Base-by-base conservation (phyloP, 2,797 vertebrate genomes). In the Bradypus variegatus region DNA sequence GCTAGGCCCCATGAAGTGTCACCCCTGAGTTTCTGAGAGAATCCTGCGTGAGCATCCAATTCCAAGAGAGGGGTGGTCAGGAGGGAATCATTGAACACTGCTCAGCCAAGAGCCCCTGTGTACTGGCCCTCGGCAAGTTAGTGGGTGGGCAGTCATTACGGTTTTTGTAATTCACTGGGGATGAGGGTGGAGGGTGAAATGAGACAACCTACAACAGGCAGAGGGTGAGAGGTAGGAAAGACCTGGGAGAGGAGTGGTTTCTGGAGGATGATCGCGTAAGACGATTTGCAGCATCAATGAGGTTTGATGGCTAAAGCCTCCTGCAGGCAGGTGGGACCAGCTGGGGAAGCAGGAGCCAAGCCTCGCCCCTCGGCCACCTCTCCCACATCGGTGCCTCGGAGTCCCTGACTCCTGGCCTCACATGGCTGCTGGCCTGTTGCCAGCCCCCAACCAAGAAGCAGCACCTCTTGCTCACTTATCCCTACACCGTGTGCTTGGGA, bases 191-290 rank as follows among this genome's bases (percentile, higher is more conserved):
- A 58, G 27, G 11, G 25, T 41, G 50, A 38, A 27, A 53, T 36
- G 38, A 78, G 72, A 72, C 12, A 29, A 9, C 13, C 14, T 13
- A 41, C 48, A 33, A 48, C 33, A 60, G 38, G 16, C 21, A 27
- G 58, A 50, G 38, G 55, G 19, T 12, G 45, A 69, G 69, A 41
- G 23, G 38, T 27, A 91, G 64, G 53, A n/a, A 53, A 72, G n/a
- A 41, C 25, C n/a, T 4, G 4, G 65, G 36, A 67, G 7, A 8
- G 1, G 3, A 79, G n/a, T 1, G 13, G 1, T 2, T 31, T 29
- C 11, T 13, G 38, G 15, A 90, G 50, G 78, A 41, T 5, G 16
- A 13, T 36, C 27, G 11, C 48, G 8, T 29, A 27, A 10, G 14
- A 60, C 64, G 19, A 60, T 2, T 2, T 3, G 31, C 72, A 45